A percentile compares a stretch with the other conserved stretches of the same genome.
phyloP scores from a whole-genome alignment of 2,797 vertebrate species.

The Diglossa cyanea region DNA sequence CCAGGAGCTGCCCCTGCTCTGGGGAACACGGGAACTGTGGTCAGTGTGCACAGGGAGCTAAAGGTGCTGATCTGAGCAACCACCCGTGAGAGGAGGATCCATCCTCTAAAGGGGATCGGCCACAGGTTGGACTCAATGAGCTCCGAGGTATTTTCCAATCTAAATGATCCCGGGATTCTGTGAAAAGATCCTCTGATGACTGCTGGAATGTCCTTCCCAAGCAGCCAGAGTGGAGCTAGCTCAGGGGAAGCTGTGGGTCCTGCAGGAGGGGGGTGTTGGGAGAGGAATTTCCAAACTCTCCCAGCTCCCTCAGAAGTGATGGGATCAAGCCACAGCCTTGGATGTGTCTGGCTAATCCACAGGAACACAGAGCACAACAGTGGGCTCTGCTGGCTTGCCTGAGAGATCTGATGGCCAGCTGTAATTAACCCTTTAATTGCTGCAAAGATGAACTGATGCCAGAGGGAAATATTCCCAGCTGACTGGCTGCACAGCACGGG shows the following conservation, averaged over 20 bases:
- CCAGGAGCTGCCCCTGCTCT: background rate
- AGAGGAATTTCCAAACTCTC: background rate
- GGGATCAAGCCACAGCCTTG: background rate
- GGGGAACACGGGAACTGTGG: rapidly evolving
- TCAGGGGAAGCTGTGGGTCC: background rate
- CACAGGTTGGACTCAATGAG: background rate
- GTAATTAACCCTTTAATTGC: background rate
- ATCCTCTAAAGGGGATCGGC: rapidly evolving
- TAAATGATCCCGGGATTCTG: background rate
- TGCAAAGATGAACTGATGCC: background rate
- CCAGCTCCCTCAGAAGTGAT: background rate
- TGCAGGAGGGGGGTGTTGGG: background rate
- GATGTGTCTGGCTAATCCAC: background rate
- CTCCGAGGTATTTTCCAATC: background rate
- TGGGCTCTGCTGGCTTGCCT: background rate
- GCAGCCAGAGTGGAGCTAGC: background rate
- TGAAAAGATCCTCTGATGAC: background rate
- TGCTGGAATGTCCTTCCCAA: background rate
- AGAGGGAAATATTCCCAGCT: background rate
- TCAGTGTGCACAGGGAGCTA: background rate
- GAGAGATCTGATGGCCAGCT: background rate
- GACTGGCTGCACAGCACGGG: background rate
- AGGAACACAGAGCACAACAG: background rate
- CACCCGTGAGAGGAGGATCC: background rate
- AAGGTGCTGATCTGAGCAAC: background rate